phyloP scores from a whole-genome alignment of 2,797 vertebrate genomes.

The Catharus ustulatus region DNA sequence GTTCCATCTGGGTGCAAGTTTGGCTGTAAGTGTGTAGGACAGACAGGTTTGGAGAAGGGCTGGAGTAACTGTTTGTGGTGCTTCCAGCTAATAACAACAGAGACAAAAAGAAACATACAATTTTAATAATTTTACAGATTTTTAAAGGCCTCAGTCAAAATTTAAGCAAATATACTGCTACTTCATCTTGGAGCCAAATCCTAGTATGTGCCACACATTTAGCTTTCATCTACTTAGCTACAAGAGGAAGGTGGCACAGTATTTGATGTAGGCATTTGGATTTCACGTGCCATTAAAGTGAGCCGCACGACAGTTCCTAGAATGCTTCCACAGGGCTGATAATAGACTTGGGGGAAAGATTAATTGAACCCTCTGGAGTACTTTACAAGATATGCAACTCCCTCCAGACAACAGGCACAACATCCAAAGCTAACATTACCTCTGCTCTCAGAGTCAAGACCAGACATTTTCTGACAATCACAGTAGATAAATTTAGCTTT shows the following conservation, averaged over 20 bases:
- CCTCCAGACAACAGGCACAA: not conserved
- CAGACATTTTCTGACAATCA: not conserved
- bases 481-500: not conserved
- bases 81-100: constrained; percentile 70
- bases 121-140: not conserved
- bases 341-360: not conserved
- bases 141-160: not conserved
- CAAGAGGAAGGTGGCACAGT: not conserved
- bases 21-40: constrained; percentile 83
- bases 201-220: not conserved
- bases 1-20: constrained; percentile 88
- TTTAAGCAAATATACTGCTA: not conserved
- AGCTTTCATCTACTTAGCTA: not conserved
- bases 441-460: not conserved
- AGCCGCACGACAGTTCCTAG: not conserved
- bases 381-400: not conserved
- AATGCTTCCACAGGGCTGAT: not conserved
- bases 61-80: constrained; percentile 79
- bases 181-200: not conserved
- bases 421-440: not conserved
- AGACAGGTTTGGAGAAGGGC: constrained; percentile 84
- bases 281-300: rapidly evolving
- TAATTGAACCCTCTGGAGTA: not conserved
- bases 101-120: not conserved
- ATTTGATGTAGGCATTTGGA: not conserved